These are phyloP conservation scores for Tachysurus vachellii DNA, from an alignment of 2,113 vertebrate species.

Conservation along the genomic window DNA sequence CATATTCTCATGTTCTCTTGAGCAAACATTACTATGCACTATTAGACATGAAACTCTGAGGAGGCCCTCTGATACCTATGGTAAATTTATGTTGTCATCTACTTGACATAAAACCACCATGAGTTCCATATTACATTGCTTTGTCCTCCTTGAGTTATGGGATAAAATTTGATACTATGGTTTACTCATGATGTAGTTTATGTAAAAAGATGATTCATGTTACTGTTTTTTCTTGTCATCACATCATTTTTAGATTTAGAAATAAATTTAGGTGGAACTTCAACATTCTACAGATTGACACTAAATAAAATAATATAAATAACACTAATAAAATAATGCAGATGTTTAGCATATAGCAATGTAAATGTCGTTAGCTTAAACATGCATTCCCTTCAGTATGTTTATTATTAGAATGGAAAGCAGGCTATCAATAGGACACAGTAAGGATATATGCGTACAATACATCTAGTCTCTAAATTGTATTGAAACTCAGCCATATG, in stretches of 20 bases:
- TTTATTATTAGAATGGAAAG: constrained; percentile 1
- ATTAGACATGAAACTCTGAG: constrained; percentile 13
- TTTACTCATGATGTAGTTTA: background rate
- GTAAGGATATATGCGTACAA: background rate
- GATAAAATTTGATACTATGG: background rate
- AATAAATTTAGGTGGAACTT: background rate
- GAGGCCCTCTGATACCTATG: constrained; percentile 14
- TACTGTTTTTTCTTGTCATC: background rate
- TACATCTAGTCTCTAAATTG: background rate
- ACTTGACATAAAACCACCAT: constrained; percentile 21
- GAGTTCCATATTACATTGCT: constrained; percentile 6
- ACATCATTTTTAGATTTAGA: background rate
- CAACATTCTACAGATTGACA: background rate
- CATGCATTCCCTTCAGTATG: background rate
- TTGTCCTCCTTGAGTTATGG: constrained; percentile 23
- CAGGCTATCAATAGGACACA: background rate
- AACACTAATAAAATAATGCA: background rate
- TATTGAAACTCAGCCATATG: background rate
- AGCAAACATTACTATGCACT: constrained; percentile 14
- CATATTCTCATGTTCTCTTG: constrained; percentile 31
- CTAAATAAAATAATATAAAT: no score
- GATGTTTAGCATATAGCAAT: background rate
- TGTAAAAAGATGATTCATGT: constrained; percentile 29
- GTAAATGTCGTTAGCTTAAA: background rate
- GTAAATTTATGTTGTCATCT: constrained; percentile 28